Conservation (phyloP, 2,888 invertebrate species). For the Megastigmus dorsalis region DNA sequence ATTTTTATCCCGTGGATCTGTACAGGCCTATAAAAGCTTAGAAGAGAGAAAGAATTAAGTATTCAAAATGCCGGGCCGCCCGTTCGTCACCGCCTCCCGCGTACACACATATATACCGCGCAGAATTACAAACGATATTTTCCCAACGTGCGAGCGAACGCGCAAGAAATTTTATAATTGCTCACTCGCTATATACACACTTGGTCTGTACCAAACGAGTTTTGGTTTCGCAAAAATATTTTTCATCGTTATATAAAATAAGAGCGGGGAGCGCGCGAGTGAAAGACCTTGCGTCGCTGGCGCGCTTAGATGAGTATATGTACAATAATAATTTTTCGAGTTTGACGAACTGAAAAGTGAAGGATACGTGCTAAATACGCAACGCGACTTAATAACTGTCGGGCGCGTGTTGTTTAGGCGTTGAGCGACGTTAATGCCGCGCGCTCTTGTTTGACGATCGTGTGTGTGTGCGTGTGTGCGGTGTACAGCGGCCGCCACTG, state of each 20-base stretch:
- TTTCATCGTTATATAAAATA: conserved; percentile 27
- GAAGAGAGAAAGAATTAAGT: no score
- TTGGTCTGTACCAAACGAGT: conserved; percentile 11
- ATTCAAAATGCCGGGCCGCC: no score
- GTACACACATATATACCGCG: no score
- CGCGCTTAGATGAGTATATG: conserved; percentile 3
- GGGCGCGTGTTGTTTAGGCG: conserved; percentile 31
- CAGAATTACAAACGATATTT: no score
- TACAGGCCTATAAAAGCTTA: no score
- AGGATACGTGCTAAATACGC: conserved; percentile 32
- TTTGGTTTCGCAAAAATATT: neutral
- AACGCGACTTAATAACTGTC: conserved; percentile 52
- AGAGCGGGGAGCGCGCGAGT: neutral
- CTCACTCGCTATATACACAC: no score
- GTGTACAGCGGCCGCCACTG: no score
- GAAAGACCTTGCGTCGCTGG: conserved; percentile 30
- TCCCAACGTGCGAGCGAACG: no score
- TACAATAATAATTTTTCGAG: conserved; percentile 49
- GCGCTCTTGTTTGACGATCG: conserved; percentile 25
- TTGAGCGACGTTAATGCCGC: conserved; percentile 49
- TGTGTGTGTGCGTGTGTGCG: no score
- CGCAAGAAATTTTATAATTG: no score
- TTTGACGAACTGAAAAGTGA: conserved; percentile 46
- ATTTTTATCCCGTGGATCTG: no score
- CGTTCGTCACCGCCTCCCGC: no score